A percentile compares a stretch with the other conserved stretches of the same genome.
phyloP scores from a whole-genome alignment of 1,140 invertebrate species.

The Portunus trituberculatus region DNA sequence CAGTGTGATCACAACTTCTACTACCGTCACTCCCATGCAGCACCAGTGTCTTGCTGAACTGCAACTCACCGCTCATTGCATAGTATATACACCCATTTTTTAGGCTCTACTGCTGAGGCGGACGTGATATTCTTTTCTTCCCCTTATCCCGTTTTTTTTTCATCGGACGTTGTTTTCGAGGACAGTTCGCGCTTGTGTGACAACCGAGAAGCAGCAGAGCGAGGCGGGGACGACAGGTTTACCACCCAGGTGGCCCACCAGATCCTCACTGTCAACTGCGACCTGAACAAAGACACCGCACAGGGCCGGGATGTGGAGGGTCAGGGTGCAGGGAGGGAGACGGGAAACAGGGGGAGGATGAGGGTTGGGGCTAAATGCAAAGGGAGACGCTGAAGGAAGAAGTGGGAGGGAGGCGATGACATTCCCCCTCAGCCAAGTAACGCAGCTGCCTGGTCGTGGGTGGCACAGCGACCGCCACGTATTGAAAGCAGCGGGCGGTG shows the following conservation, averaged over 20 bases:
- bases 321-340: background rate
- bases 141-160: no score
- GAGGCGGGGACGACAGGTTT: slow-evolving; percentile 7
- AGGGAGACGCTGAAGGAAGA: background rate
- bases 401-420: background rate
- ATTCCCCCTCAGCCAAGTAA: background rate
- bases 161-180: background rate
- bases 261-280: background rate
- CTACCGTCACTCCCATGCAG: background rate
- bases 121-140: background rate
- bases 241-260: slow-evolving; percentile 6
- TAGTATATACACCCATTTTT: background rate
- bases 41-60: background rate
- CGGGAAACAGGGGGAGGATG: background rate
- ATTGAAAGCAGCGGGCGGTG: background rate
- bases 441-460: background rate
- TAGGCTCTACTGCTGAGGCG: background rate
- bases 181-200: background rate
- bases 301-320: background rate
- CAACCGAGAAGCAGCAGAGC: background rate
- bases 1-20: background rate
- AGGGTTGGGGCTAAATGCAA: background rate
- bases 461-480: background rate
- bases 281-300: slow-evolving; percentile 18
- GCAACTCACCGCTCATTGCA: background rate